phyloP scores from a whole-genome alignment of 2,888 invertebrate species.

The Hesperia comma region DNA sequence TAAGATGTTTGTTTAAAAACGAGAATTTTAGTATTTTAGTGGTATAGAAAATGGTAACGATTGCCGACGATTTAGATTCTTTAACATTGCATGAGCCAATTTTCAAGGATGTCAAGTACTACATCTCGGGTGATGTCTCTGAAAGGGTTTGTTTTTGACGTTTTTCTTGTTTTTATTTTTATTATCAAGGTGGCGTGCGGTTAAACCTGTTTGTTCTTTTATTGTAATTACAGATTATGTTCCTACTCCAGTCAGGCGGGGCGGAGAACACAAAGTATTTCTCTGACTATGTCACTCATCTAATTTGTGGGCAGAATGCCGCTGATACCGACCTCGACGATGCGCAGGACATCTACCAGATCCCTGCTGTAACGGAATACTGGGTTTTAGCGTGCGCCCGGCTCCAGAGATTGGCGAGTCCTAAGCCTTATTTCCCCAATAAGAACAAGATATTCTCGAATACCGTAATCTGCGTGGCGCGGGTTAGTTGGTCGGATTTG shows the following conservation, averaged over 20 bases:
- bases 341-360: constrained; percentile 96
- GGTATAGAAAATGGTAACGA: constrained; percentile 79
- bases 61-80: constrained; percentile 81
- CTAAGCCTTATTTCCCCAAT: constrained; percentile 89
- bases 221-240: constrained; percentile 86
- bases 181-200: constrained; percentile 54
- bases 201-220: constrained; percentile 54
- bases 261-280: constrained; percentile 95
- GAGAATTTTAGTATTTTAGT: constrained; percentile 46
- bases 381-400: constrained; percentile 91
- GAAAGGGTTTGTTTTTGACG: constrained; percentile 85
- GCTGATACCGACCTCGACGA: constrained; percentile 94
- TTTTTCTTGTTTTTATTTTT: constrained; percentile 61
- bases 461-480: constrained; percentile 89
- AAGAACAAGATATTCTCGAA: constrained; percentile 89
- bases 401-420: constrained; percentile 85
- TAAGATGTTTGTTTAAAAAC: constrained; percentile 65
- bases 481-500: constrained; percentile 89
- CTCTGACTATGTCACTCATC: constrained; percentile 95
- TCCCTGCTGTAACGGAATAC: constrained; percentile 93
- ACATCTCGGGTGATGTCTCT: constrained; percentile 90
- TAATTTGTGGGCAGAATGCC: constrained; percentile 93
- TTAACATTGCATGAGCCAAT: constrained; percentile 84
- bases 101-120: constrained; percentile 93
- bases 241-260: constrained; percentile 92